A percentile compares a stretch with the other conserved stretches of the same genome.
Conservation (phyloP, 2,113 vertebrate genomes). For the Strix uralensis region DNA sequence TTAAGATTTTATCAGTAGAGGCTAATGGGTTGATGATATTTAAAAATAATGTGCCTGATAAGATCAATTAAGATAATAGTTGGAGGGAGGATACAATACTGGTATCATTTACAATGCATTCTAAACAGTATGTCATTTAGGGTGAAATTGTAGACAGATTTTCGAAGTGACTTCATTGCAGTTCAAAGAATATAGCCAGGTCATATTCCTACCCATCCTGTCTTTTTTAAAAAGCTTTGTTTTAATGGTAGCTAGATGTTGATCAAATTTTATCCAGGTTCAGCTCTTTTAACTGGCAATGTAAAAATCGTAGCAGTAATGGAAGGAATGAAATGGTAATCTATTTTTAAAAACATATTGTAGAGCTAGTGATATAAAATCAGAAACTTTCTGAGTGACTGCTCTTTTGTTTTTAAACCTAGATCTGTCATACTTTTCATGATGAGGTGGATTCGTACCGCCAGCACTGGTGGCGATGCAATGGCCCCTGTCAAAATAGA, state of each 20-base stretch:
- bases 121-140: rapidly evolving
- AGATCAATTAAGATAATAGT: background rate
- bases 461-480: constrained; percentile 95
- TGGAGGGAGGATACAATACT: background rate
- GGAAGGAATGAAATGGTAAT: background rate
- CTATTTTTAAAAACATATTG: background rate
- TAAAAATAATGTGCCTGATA: background rate
- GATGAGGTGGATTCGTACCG: constrained; percentile 91
- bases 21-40: background rate
- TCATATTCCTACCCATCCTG: background rate
- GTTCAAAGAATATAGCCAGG: background rate
- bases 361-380: background rate
- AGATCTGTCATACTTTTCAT: constrained; percentile 90
- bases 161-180: background rate
- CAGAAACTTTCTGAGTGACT: background rate
- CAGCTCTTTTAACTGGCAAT: background rate
- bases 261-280: background rate
- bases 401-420: background rate
- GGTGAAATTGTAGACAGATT: background rate
- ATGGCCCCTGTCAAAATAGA: constrained; percentile 84
- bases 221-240: background rate
- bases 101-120: background rate
- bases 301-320: background rate
- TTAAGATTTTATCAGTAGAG: background rate
- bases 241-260: background rate